phyloP scores from a whole-genome alignment of 2,888 invertebrate species.

The Nymphalis polychloros region DNA sequence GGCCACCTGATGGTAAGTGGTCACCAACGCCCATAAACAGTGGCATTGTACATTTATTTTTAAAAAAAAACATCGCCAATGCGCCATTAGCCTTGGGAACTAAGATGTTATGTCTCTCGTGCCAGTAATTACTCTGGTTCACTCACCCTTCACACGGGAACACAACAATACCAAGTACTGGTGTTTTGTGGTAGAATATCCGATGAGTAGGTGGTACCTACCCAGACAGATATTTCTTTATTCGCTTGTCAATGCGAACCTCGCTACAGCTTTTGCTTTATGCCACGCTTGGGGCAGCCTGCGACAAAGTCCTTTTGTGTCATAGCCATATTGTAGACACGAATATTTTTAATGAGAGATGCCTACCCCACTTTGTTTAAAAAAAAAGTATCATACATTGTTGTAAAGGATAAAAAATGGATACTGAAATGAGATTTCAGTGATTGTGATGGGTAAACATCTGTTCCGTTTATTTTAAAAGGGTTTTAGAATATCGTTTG shows the following conservation, averaged over 20 bases:
- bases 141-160: too few species aligned
- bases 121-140: too few species aligned
- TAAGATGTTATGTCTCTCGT: too few species aligned
- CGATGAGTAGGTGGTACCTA: too few species aligned
- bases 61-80: too few species aligned
- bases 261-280: conserved; percentile 17
- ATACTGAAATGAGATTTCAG: conserved; percentile 18
- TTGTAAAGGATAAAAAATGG: conserved; percentile 18
- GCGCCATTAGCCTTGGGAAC: too few species aligned
- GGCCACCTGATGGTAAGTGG: too few species aligned
- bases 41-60: too few species aligned
- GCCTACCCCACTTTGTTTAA: conserved; percentile 26
- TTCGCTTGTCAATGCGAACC: not conserved
- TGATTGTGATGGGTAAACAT: conserved; percentile 15
- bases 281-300: not conserved
- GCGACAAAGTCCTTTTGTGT: conserved; percentile 27
- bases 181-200: too few species aligned
- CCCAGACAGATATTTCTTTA: too few species aligned
- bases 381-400: conserved; percentile 16
- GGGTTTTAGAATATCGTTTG: conserved; percentile 14
- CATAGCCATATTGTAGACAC: conserved; percentile 29
- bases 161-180: too few species aligned
- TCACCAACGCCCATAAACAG: too few species aligned
- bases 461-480: conserved; percentile 18
- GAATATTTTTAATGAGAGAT: conserved; percentile 36